Base-by-base conservation (phyloP, 1,140 invertebrate species). In the Anastrepha ludens region DNA sequence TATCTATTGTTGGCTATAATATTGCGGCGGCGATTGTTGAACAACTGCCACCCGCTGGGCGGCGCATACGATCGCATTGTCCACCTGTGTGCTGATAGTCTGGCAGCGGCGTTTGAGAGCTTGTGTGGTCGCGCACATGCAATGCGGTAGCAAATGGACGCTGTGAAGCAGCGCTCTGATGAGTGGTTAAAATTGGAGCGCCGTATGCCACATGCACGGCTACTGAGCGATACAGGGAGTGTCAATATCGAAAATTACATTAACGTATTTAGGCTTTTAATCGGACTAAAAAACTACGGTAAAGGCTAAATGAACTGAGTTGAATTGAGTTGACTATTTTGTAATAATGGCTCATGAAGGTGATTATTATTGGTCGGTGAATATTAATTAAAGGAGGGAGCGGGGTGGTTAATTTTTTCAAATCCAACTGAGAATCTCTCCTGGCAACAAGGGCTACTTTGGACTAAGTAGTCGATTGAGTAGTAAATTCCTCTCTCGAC, bases 41-140 rank as follows among this genome's bases (percentile, higher is more conserved):
- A 39, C 13, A 17, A 74, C 4, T 55, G 47, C 47, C 74, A 81
- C 74, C 74, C 74, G 74, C 74, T 81, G 74, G 74, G 74, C 74
- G 74, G 8, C 41, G 47, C 17, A 20, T 81, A 13, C 2, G 20
- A 58, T 8, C 74, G 47, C 74, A 81, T 81, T 20, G 47, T 81
- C 74, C 74, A 81, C 74, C 74, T 81, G 74, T 81, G 74, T 81
- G 74, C 20, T 8, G 44, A 29, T 11, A 5, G 74, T 50, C 17
- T 50, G 15, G 70, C 11, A 50, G 15, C 41, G 50, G 47, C 9
- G 47, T 17, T 55, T 81, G 20, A 41, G 74, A 17, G 74, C 74
- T 81, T 81, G 74, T 81, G 74, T 81, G 74, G 74, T 55, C 74
- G 44, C 47, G 8, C n/a, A 8, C 74, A 81, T 81, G 74, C 47